Evolutionary conservation across 2,113 vertebrate genomes (phyloP), one percentile per base, ranked within the genome.

Genomic region (Synodontis membranacea): DNA sequence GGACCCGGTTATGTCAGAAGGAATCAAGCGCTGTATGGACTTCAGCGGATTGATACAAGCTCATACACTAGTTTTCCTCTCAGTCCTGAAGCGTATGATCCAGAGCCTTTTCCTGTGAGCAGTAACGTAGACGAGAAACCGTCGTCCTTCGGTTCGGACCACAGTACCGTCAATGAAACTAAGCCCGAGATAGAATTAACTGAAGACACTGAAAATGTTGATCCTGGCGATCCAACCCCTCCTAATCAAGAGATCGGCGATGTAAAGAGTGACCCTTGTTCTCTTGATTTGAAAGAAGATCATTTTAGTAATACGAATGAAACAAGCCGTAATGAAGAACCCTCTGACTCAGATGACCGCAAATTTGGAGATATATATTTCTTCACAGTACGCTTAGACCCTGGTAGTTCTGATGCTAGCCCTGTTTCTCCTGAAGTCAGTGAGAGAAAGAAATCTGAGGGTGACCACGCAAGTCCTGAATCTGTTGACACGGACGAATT

Each of bases 321-420:
- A 0, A 31, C 0, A 7, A 39, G n/a, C 42, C 79, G 52, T 42
- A 76, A 34, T 76, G 56, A 75, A 28, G 86, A 86, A 19, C 12
- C 64, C 14, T 2, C 80, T 28, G 72, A 85, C 42, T 44, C 46
- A 50, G 89, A 90, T 17, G 84, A 88, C 76, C 87, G 86, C 50
- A 90, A 88, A 79, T 90, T 86, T 72, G 89, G 89, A 70, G 89
- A 90, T 66, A 90, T 90, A 83, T 90, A 78, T 84, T 90, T 90
- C 72, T 90, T 90, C 60, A 90, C 89, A 39, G 89, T 90, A 11
- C 80, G 86, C 34, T 68, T 86, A 74, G 86, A 90, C 54, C 89
- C 89, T 37, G 86, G 88, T 19, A 89, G 86, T 74, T 86, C 86
- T 66, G 89, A 86, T 60, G 48, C 81, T 10, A 84, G 78, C 58